phyloP scores from a whole-genome alignment of 2,113 vertebrate genomes.

The Isurus oxyrinchus region DNA sequence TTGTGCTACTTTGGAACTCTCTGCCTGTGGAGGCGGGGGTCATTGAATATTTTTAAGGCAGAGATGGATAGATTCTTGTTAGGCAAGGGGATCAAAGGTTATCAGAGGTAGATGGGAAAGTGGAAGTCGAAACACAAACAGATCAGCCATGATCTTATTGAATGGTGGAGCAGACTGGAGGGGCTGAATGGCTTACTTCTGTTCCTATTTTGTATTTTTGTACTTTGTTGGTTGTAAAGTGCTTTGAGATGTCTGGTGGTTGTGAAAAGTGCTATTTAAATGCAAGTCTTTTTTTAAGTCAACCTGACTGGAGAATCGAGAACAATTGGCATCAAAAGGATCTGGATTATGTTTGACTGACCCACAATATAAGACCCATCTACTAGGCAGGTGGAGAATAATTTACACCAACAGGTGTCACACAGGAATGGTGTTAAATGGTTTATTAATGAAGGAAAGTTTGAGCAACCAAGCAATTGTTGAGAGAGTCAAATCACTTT shows the following conservation, averaged over 20 bases:
- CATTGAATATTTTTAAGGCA: too few species aligned
- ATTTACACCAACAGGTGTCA: background rate
- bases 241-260: background rate
- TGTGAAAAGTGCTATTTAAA: background rate
- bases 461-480: background rate
- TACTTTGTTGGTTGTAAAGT: background rate
- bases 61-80: too few species aligned
- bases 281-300: background rate
- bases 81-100: too few species aligned
- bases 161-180: too few species aligned
- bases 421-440: background rate
- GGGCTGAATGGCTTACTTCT: too few species aligned
- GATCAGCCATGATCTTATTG: too few species aligned
- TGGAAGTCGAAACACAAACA: too few species aligned
- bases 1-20: too few species aligned
- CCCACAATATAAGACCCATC: background rate
- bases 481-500: background rate
- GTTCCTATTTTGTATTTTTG: too few species aligned
- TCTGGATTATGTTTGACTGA: background rate
- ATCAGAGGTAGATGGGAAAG: too few species aligned
- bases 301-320: background rate
- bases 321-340: background rate
- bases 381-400: background rate
- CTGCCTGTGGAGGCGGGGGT: too few species aligned
- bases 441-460: background rate